A percentile compares a stretch with the other conserved stretches of the same genome.
Conservation (phyloP, 1,140 invertebrate genomes). For the Pachyrhynchus sulphureomaculatus region DNA sequence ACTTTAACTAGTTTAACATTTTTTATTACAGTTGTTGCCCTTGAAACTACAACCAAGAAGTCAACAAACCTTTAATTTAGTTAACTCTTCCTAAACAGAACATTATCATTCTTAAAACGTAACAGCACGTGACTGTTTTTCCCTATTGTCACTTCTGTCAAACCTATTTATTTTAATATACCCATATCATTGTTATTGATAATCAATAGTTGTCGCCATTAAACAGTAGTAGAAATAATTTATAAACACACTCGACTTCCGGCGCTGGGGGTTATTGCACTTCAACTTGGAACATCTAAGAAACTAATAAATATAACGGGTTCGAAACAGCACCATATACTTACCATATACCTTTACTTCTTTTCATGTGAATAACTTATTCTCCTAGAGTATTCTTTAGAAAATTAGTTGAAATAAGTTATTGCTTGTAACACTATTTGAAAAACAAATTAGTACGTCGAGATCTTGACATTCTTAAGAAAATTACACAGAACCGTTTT, state of each 20-base stretch:
- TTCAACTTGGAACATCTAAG: constrained; percentile 2
- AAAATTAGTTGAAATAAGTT: too few relatives aligned
- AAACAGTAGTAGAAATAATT: background rate
- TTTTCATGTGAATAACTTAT: background rate
- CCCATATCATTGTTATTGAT: background rate
- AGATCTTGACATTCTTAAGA: too few relatives aligned
- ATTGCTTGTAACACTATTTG: too few relatives aligned
- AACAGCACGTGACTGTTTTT: background rate
- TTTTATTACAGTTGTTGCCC: constrained; percentile 1
- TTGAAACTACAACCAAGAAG: background rate
- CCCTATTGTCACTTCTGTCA: background rate
- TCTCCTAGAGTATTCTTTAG: background rate
- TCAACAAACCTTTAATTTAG: background rate
- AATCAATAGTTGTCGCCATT: background rate
- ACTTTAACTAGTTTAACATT: background rate
- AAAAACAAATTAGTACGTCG: too few relatives aligned
- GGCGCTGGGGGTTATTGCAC: constrained; percentile 3
- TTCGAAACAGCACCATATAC: background rate
- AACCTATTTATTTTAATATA: background rate
- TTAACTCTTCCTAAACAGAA: too few relatives aligned
- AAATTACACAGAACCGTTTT: too few relatives aligned
- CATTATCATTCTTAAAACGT: too few relatives aligned
- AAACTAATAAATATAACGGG: constrained; percentile 8
- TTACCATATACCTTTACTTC: background rate
- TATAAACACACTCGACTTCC: background rate